These are phyloP conservation scores for Naja naja DNA, from an alignment of 2,113 vertebrate species.

Conservation along the genomic window DNA sequence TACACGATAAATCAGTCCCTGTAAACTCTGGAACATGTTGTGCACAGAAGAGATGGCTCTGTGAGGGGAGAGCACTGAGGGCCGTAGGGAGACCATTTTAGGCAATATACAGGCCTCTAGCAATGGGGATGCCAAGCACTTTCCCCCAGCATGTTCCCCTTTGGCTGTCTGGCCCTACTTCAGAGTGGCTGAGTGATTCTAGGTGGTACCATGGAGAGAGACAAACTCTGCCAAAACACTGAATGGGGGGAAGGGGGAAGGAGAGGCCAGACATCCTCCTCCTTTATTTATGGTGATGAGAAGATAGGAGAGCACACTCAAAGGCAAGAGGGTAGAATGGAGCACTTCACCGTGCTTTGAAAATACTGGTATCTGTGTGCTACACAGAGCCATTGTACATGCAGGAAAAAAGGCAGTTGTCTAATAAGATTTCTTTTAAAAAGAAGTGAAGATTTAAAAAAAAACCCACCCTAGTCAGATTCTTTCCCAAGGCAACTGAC, in stretches of 20 bases:
- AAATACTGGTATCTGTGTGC: background rate
- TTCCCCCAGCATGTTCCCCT: background rate
- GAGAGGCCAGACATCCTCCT: background rate
- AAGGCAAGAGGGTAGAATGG: background rate
- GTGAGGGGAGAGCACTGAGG: rapidly evolving
- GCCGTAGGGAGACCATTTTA: conserved; percentile 50
- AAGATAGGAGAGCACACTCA: background rate
- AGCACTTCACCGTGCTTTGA: background rate
- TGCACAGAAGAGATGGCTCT: background rate
- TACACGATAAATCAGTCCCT: conserved; percentile 24
- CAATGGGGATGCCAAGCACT: background rate
- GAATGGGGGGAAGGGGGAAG: background rate
- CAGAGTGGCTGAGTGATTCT: rapidly evolving
- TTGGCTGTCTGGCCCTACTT: background rate
- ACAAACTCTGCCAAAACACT: background rate
- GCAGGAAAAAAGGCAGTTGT: background rate
- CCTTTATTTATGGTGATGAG: background rate
- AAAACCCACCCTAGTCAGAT: background rate
- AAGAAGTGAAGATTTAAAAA: background rate
- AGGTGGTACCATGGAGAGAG: rapidly evolving
- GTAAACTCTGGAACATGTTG: rapidly evolving
- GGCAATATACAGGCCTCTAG: conserved; percentile 44
- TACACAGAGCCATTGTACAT: background rate
- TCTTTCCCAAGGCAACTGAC: background rate
- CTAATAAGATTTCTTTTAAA: background rate